phyloP scores from a whole-genome alignment of 2,888 invertebrate species.

The Erynnis tages region DNA sequence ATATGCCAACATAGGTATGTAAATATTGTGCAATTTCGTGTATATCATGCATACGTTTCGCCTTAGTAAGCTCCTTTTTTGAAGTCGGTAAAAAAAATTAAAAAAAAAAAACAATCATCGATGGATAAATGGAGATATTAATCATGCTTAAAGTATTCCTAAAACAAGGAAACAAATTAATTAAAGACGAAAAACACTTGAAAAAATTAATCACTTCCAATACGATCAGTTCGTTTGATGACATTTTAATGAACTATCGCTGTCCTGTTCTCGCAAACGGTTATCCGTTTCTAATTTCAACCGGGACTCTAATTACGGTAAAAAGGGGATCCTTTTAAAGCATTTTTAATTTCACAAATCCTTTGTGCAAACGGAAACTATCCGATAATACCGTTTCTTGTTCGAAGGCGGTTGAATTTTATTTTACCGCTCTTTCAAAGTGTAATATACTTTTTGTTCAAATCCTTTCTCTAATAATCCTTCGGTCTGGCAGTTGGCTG shows the following conservation, averaged over 20 bases:
- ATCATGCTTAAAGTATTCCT: too few relatives aligned
- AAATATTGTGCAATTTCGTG: too few relatives aligned
- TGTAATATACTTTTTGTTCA: slow-evolving; percentile 18
- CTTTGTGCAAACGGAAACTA: slow-evolving; percentile 27
- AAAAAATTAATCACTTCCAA: slow-evolving; percentile 18
- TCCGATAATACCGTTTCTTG: slow-evolving; percentile 16
- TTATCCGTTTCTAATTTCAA: slow-evolving; percentile 22
- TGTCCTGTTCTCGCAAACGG: slow-evolving; percentile 20
- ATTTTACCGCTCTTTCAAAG: slow-evolving; percentile 17
- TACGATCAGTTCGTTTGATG: slow-evolving; percentile 19
- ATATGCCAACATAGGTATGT: too few relatives aligned
- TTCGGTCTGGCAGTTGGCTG: background rate
- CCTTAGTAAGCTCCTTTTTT: too few relatives aligned
- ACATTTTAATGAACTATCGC: slow-evolving; percentile 23
- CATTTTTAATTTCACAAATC: slow-evolving; percentile 27
- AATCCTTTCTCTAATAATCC: slow-evolving; percentile 15
- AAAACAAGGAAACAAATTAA: slow-evolving; percentile 1
- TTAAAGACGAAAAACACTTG: background rate
- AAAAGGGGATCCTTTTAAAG: slow-evolving; percentile 24
- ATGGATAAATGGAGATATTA: too few relatives aligned
- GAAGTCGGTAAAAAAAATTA: too few relatives aligned
- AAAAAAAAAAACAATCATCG: too few relatives aligned
- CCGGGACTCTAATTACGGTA: slow-evolving; percentile 21
- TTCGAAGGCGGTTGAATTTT: slow-evolving; percentile 15
- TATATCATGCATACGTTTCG: too few relatives aligned